These are phyloP conservation scores for Capreolus pygargus DNA, from an alignment of 2,113 vertebrate species.

Conservation along the genomic window DNA sequence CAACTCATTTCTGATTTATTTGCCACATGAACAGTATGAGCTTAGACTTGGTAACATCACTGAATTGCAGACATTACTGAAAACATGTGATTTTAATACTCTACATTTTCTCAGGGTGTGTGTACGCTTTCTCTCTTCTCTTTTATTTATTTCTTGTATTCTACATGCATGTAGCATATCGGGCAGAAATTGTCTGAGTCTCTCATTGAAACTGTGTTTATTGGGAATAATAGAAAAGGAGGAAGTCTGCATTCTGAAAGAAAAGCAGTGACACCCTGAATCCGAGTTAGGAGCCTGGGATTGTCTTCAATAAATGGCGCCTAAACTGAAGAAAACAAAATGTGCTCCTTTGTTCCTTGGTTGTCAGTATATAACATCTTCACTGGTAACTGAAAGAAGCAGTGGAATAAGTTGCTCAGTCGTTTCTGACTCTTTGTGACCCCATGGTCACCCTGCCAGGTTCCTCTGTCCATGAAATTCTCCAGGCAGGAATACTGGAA, in stretches of 20 bases:
- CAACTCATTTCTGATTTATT: rapidly evolving
- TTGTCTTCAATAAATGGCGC: background rate
- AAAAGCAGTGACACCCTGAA: background rate
- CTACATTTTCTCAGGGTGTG: background rate
- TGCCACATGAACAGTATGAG: background rate
- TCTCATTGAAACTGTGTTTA: background rate
- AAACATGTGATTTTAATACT: background rate
- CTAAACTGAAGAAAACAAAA: background rate
- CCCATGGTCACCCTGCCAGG: background rate
- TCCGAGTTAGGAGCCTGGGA: background rate
- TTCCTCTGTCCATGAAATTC: background rate
- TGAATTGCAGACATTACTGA: background rate
- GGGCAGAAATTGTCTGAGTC: background rate
- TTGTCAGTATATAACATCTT: background rate
- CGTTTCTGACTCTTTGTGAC: background rate
- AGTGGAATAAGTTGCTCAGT: rapidly evolving
- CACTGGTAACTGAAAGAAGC: background rate
- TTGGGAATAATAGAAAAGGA: background rate
- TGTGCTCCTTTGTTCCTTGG: background rate
- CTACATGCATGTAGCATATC: background rate
- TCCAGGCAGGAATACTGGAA: background rate
- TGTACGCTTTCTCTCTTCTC: background rate
- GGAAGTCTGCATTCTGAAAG: background rate
- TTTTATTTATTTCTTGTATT: background rate
- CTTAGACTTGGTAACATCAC: background rate